Conservation (phyloP, 2,888 invertebrate genomes). For the Melinaea marsaeus region DNA sequence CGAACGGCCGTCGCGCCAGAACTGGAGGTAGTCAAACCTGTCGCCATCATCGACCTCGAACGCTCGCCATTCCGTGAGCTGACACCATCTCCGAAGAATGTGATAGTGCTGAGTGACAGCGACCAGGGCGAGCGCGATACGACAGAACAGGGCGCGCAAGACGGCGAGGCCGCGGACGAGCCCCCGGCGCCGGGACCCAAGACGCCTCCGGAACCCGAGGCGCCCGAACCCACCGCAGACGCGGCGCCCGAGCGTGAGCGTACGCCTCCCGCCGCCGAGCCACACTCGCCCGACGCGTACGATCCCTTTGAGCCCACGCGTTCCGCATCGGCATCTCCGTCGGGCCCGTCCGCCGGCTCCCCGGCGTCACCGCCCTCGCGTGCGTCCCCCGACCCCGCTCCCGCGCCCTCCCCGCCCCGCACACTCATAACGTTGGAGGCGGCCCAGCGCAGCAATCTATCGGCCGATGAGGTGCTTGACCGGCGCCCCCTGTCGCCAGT, state of each 20-base stretch:
- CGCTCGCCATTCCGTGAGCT: constrained; percentile 91
- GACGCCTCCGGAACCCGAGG: constrained; percentile 39
- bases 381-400: constrained; percentile 26
- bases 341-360: constrained; percentile 79
- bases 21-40: constrained; percentile 77
- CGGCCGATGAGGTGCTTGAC: constrained; percentile 70
- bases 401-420: constrained; percentile 39
- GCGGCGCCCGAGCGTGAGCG: constrained; percentile 62
- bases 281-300: constrained; percentile 87
- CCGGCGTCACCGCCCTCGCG: constrained; percentile 54
- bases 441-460: constrained; percentile 70
- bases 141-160: constrained; percentile 26
- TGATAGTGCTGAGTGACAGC: constrained; percentile 91
- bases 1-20: constrained; percentile 38
- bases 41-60: constrained; percentile 91
- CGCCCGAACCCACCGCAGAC: constrained; percentile 30
- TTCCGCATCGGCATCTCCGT: constrained; percentile 83
- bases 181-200: constrained; percentile 33
- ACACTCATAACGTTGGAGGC: constrained; percentile 65
- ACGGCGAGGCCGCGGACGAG: constrained; percentile 52
- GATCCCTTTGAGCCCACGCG: constrained; percentile 95
- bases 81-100: constrained; percentile 86
- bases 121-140: constrained; percentile 78
- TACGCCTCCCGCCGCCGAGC: constrained; percentile 80
- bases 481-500: constrained; percentile 75